A percentile compares a stretch with the other conserved stretches of the same genome.
These are phyloP conservation scores for Lerema accius DNA, from an alignment of 1,140 invertebrate species.

Conservation along the genomic window DNA sequence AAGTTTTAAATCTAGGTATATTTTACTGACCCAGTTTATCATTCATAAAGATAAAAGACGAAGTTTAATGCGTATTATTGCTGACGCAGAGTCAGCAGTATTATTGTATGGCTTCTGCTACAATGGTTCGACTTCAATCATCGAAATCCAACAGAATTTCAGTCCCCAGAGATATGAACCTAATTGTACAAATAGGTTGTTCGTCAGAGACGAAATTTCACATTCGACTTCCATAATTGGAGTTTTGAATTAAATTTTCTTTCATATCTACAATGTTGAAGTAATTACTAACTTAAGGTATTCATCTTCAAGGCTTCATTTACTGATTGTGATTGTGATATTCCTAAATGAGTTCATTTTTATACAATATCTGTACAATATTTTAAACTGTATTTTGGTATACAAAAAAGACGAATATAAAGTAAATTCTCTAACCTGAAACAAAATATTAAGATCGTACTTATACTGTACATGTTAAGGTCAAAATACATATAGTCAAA, in stretches of 20 bases:
- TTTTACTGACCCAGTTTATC: slow-evolving; percentile 10
- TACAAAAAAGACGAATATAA: too few relatives aligned
- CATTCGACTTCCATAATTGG: neutral
- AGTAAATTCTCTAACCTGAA: too few relatives aligned
- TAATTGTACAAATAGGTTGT: slow-evolving; percentile 15
- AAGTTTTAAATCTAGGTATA: slow-evolving; percentile 4
- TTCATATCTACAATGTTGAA: neutral
- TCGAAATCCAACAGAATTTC: slow-evolving; percentile 5
- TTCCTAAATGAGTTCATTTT: too few relatives aligned
- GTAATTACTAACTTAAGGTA: too few relatives aligned
- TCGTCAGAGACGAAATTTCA: slow-evolving; percentile 5
- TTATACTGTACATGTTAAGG: too few relatives aligned
- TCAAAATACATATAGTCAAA: too few relatives aligned
- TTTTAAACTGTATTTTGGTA: too few relatives aligned
- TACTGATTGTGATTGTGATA: too few relatives aligned
- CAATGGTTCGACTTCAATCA: slow-evolving; percentile 26
- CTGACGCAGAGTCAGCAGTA: slow-evolving; percentile 17
- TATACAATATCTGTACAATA: too few relatives aligned
- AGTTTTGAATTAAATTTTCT: neutral
- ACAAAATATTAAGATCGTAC: too few relatives aligned
- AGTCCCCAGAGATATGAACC: slow-evolving; percentile 15
- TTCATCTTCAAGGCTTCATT: too few relatives aligned
- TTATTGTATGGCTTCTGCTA: slow-evolving; percentile 20
- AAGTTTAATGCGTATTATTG: slow-evolving; percentile 15
- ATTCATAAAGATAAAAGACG: slow-evolving; percentile 12